Percentiles rank a stretch among this genome's conserved stretches.
These are phyloP conservation scores for Acleris laterana DNA, from an alignment of 2,888 invertebrate species.

Conservation along the genomic window DNA sequence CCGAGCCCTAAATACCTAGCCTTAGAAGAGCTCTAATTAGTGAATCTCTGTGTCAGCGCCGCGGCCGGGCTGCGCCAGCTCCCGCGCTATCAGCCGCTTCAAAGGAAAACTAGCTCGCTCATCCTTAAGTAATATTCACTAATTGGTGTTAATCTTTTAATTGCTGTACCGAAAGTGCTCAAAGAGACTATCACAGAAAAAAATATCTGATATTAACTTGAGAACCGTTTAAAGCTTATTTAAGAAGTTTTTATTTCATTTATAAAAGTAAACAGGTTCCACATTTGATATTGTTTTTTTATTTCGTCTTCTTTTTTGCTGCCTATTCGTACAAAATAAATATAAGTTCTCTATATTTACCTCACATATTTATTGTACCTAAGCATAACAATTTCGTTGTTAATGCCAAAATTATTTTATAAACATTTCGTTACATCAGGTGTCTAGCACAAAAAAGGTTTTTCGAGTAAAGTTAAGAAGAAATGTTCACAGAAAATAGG, in stretches of 20 bases:
- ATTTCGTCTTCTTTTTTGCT: not conserved
- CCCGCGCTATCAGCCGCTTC: not conserved
- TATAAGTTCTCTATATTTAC: not conserved
- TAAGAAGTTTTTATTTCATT: not conserved
- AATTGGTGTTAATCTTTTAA: not conserved
- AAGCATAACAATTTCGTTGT: not conserved
- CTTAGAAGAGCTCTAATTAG: too few species aligned
- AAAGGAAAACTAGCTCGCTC: slow-evolving; percentile 1
- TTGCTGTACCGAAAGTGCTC: too few species aligned
- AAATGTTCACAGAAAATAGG: slow-evolving; percentile 34
- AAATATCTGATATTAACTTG: too few species aligned
- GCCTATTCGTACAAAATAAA: not conserved
- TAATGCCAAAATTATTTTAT: slow-evolving; percentile 16
- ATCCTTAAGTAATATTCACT: not conserved
- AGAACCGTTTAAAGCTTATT: not conserved
- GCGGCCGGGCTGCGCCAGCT: not conserved
- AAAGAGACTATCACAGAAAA: too few species aligned
- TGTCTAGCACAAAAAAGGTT: slow-evolving; percentile 20
- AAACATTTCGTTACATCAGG: slow-evolving; percentile 34
- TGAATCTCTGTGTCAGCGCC: too few species aligned
- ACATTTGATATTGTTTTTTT: not conserved
- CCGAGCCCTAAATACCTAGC: too few species aligned
- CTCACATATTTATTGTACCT: not conserved
- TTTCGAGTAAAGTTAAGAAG: slow-evolving; percentile 30
- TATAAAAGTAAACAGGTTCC: not conserved